Evolutionary conservation across 2,113 vertebrate species (phyloP), one percentile per base, ranked within the genome.

Genomic region (Colossoma macropomum): DNA sequence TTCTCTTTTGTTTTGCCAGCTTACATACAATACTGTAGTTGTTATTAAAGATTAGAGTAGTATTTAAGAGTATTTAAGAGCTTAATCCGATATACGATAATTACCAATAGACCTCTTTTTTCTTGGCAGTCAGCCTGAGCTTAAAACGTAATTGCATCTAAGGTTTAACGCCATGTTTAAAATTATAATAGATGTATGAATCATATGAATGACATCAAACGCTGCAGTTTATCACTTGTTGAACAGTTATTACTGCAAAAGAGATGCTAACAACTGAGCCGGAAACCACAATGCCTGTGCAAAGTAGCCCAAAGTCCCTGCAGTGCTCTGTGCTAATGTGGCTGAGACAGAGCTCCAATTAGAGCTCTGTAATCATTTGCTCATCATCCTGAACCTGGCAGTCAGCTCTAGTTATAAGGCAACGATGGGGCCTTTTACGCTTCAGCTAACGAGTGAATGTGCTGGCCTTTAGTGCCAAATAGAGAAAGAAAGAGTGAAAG

Each of bases 281-380:
- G 54, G 25, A 19, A 74, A 19, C n/a, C 48, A 74, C 59, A 62
- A 62, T 62, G n/a, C 25, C 59, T 62, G 7, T 62, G n/a, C n/a
- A 62, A 62, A 62, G 59, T 27, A 62, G 21, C 75, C 56, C 23
- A 41, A 75, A 45, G 32, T 54, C 16, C 16, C 60, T 75, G 71
- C 13, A 60, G 62, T 10, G 8, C 68, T 45, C 12, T 15, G 23
- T 45, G 23, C 10, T 45, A 45, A 41, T 25, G 34, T 25, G 41
- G 68, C 21, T 15, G 23, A 70, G 34, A 34, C 23, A 38, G 15
- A 19, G 28, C 48, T 60, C 38, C 38, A 73, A 32, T 63, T 48
- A 73, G 41, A 41, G 27, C 70, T 54, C 70, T 75, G 56, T 62
- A 66, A 81, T 81, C 60, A 81, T 81, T 75, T 16, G 30, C 30